Evolutionary conservation across 1,140 invertebrate species (phyloP).

Genomic region (Drosophila ambigua): DNA sequence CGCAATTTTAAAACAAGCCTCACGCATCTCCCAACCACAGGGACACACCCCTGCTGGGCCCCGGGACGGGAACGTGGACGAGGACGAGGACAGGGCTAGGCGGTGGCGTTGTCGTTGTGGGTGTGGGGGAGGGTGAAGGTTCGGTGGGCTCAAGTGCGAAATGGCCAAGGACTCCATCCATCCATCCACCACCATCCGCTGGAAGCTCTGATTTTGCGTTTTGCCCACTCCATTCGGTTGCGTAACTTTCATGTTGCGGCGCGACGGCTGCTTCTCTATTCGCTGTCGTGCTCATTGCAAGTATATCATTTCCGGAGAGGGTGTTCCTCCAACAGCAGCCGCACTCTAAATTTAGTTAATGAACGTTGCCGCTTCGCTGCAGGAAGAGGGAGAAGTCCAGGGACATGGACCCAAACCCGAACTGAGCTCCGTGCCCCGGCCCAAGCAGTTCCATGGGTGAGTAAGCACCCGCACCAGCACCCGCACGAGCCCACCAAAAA

Average conservation of each 20-base stretch:
- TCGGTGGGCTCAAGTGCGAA: slow-evolving; percentile 44
- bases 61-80: neutral
- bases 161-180: slow-evolving; percentile 54
- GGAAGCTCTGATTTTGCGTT: slow-evolving; percentile 60
- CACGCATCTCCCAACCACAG: slow-evolving; percentile 61
- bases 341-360: slow-evolving; percentile 82
- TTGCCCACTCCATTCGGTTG: slow-evolving; percentile 57
- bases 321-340: slow-evolving; percentile 62
- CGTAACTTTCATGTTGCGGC: slow-evolving; percentile 62
- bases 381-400: slow-evolving; percentile 34
- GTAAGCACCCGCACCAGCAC: slow-evolving; percentile 42
- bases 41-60: slow-evolving; percentile 35
- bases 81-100: neutral
- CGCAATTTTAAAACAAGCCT: slow-evolving; percentile 79
- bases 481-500: slow-evolving; percentile 28
- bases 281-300: slow-evolving; percentile 43
- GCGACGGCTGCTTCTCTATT: slow-evolving; percentile 3
- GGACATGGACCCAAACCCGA: slow-evolving; percentile 13
- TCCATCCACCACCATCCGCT: slow-evolving; percentile 17
- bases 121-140: neutral
- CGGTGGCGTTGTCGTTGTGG: no score
- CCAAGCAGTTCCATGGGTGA: slow-evolving; percentile 7
- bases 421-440: no score
- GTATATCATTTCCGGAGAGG: slow-evolving; percentile 69
- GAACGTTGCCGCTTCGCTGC: slow-evolving; percentile 53